Evolutionary conservation across 2,888 invertebrate genomes (phyloP).

Genomic region (Thymelicus lineola): DNA sequence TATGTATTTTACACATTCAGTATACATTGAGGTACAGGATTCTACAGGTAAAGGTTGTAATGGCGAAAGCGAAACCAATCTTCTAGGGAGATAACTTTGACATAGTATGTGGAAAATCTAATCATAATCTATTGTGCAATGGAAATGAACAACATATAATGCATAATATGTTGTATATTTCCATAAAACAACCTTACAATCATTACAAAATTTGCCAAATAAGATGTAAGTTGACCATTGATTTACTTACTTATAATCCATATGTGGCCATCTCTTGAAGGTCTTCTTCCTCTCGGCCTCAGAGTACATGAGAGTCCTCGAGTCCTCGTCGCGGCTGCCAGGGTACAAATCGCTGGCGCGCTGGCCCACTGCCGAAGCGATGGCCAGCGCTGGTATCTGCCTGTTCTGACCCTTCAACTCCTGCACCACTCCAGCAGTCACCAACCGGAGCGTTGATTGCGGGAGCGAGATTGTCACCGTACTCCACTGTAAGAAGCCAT

Average conservation of each 20-base stretch:
- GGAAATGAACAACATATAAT: no score
- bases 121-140: no score
- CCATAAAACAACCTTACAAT: no score
- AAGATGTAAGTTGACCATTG: background rate
- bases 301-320: constrained; percentile 91
- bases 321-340: constrained; percentile 78
- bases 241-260: constrained; percentile 94
- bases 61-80: no score
- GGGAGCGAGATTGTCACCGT: constrained; percentile 94
- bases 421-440: constrained; percentile 91
- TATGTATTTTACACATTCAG: no score
- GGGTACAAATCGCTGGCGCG: constrained; percentile 91
- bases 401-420: constrained; percentile 93
- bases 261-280: constrained; percentile 97
- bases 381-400: constrained; percentile 93
- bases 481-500: constrained; percentile 89
- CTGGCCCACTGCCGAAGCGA: constrained; percentile 95
- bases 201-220: no score
- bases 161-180: no score
- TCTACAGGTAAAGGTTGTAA: no score
- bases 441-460: constrained; percentile 91
- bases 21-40: no score
- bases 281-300: constrained; percentile 96
- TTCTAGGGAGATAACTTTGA: no score
- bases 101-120: no score